Base-by-base conservation (phyloP, 37 sponge, comb jelly and placozoan genomes). In the Beroe ovata region DNA sequence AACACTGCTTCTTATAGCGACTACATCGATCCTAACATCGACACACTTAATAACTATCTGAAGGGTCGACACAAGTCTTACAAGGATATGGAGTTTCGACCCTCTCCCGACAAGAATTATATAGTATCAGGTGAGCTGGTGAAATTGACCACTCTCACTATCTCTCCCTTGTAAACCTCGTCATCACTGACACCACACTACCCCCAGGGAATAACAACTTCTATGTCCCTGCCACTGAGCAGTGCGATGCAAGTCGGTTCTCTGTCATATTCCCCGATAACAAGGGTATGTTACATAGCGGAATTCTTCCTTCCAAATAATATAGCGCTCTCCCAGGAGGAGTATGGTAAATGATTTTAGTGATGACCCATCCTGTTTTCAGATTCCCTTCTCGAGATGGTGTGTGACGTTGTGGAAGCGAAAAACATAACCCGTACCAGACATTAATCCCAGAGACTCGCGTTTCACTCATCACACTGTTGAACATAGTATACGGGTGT, bases 361-460 rank as follows among this genome's bases (percentile, higher is more conserved):
- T n/a, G n/a, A n/a, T n/a, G n/a, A n/a, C n/a, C n/a, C n/a, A n/a
- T n/a, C n/a, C n/a, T 36, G 30, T 8, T 41, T 23, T 77, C 84
- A 77, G 84, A 77, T 77, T 77, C 84, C 3, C 84, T 77, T 1
- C 54, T 77, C 18, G 84, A 77, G 54, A 77, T 77, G 84, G 84
- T 77, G 47, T 77, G 84, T 40, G 84, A 77, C 21, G 84, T 77
- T 2, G 84, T 77, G 23, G 84, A 77, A 35, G 84, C 84, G 6
- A 39, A 77, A 23, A 77, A 77, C 84, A 77, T 77, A 25, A 77
- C 84, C 1, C 84, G 84, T 1, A 42, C 84, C 54, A 33, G 19
- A 35, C 54, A 40, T 8, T 66, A 37, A 66, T 4, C 54, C 6
- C 54, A 47, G 54, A 47, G 54, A n/a, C n/a, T n/a, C n/a, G n/a